Evolutionary conservation across 2,113 vertebrate species (phyloP).

Genomic region (Pseudopipra pipra): DNA sequence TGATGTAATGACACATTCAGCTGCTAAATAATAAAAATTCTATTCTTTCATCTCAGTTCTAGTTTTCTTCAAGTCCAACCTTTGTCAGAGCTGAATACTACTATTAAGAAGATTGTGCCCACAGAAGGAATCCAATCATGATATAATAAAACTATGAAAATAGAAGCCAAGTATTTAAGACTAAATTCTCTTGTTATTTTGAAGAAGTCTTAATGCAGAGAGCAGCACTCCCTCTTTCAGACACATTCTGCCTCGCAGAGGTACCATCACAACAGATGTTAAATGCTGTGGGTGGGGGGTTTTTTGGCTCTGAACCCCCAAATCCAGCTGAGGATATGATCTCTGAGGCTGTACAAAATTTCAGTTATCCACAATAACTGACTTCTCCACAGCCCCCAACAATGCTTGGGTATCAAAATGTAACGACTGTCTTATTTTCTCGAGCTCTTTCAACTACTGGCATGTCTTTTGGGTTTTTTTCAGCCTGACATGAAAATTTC

Average conservation of each 20-base stretch:
- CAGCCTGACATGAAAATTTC: background rate
- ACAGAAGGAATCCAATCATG: slow-evolving; percentile 32
- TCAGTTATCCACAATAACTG: background rate
- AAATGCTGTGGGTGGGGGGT: background rate
- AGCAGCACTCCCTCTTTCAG: background rate
- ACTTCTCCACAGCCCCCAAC: background rate
- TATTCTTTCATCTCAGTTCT: slow-evolving; percentile 28
- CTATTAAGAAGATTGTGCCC: slow-evolving; percentile 38
- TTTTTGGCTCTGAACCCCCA: background rate
- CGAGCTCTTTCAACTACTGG: background rate
- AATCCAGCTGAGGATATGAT: background rate
- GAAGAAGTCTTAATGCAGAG: background rate
- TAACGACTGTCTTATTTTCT: background rate
- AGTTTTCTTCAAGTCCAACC: slow-evolving; percentile 21
- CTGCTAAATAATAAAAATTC: slow-evolving; percentile 63
- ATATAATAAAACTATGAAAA: slow-evolving; percentile 36
- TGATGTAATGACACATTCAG: slow-evolving; percentile 61
- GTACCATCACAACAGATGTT: too few relatives aligned
- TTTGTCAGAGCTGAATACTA: slow-evolving; percentile 52
- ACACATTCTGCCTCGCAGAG: background rate
- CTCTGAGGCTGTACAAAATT: background rate
- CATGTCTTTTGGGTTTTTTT: background rate
- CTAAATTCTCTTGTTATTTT: background rate
- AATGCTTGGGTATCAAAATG: background rate
- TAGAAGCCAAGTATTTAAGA: background rate